These are phyloP conservation scores for Xenus cinereus DNA, from an alignment of 2,113 vertebrate genomes.

Conservation along the genomic window DNA sequence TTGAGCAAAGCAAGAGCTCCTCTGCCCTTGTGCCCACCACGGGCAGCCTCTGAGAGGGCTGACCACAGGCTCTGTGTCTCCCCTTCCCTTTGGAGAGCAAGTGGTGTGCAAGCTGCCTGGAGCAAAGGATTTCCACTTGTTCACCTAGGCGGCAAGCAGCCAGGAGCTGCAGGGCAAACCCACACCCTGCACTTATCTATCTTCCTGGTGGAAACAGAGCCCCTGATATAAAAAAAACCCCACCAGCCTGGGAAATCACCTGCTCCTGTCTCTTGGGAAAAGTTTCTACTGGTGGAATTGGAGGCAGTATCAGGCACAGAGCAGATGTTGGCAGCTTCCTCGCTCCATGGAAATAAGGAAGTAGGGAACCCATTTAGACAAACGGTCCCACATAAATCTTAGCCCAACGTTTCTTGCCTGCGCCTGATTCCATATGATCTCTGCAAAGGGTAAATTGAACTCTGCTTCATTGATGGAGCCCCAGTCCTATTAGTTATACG, in stretches of 20 bases:
- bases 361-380: conserved; percentile 25
- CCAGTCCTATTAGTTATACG: conserved; percentile 1
- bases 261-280: neutral
- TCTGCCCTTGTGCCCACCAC: neutral
- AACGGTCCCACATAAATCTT: conserved; percentile 47
- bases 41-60: neutral
- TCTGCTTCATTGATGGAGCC: neutral
- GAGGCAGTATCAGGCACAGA: neutral
- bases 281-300: neutral
- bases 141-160: accelerated
- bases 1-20: neutral
- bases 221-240: neutral
- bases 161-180: neutral
- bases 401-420: neutral
- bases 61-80: neutral
- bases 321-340: conserved; percentile 6
- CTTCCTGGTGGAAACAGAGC: neutral
- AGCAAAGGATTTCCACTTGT: neutral
- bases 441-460: conserved; percentile 22
- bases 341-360: conserved; percentile 7
- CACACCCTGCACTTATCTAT: neutral
- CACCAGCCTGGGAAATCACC: neutral
- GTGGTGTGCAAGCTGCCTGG: neutral
- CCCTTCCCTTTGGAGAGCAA: neutral
- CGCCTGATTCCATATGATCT: neutral